Base-by-base conservation (phyloP, 1,140 invertebrate species). In the Cecropterus lyciades region DNA sequence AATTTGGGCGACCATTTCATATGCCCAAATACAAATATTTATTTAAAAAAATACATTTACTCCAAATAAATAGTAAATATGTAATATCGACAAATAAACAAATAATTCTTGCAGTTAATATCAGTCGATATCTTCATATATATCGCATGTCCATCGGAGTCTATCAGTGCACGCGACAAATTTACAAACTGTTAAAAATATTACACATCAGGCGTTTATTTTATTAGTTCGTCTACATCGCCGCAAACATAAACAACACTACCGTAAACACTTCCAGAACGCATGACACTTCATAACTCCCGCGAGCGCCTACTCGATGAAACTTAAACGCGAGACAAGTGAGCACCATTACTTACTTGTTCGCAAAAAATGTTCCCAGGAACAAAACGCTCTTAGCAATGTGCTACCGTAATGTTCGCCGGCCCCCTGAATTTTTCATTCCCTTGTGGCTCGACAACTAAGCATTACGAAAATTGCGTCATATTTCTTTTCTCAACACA, bases 391-490 rank as follows among this genome's bases (percentile, higher is more conserved):
- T 87, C 79, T 84, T 80, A 82, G 82, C 85, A 86, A 89, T 84
- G 84, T 83, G 80, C 70, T 81, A 79, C 79, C 70, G 86, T 85
- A 87, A 89, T 89, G 85, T 85, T 76, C 81, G 84, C 72, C 80
- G 73, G 84, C 86, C 82, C 83, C 87, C 83, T 91, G 85, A 91
- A 90, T 90, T 91, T 91, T 91, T 91, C 87, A 91, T 90, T 90
- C 87, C 87, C 87, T 84, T 80, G 87, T 86, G 87, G 83, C 85
- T 82, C 81, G 85, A 87, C 86, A 90, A 89, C 86, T 89, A 83
- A 87, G 82, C 89, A 91, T 91, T 90, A 91, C 86, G 82, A 79
- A 89, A 91, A 91, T 91, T 91, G 87, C 89, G 82, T 90, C 87
- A 91, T 91, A 91, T 90, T 90, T 91, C 86, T 91, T 88, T 84